A percentile compares a stretch with the other conserved stretches of the same genome.
These are phyloP conservation scores for Tricholaema leucomelas DNA, from an alignment of 2,113 vertebrate genomes.

Conservation along the genomic window DNA sequence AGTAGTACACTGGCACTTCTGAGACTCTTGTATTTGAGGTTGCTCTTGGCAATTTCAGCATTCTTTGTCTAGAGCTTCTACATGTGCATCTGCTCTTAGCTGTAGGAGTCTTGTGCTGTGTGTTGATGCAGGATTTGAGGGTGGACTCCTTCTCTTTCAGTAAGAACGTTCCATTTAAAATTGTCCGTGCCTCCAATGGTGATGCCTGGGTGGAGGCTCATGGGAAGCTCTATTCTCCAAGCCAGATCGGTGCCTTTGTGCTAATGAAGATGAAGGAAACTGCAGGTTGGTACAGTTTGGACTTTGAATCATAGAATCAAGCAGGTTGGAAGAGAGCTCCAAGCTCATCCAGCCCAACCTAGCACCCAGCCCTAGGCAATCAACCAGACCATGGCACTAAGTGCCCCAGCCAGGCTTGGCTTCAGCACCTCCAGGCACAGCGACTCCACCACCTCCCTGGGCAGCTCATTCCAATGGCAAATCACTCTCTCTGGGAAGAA, in stretches of 20 bases:
- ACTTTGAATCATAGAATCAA: too few species aligned
- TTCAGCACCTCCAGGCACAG: too few species aligned
- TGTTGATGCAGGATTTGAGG: neutral
- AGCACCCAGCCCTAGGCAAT: too few species aligned
- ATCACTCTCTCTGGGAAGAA: too few species aligned
- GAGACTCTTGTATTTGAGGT: neutral
- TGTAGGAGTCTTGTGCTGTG: neutral
- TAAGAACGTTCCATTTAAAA: slow-evolving; percentile 96
- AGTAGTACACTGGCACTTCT: neutral
- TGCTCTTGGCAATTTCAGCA: neutral
- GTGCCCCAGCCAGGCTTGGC: too few species aligned
- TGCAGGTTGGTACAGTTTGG: slow-evolving; percentile 80
- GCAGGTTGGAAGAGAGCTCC: too few species aligned
- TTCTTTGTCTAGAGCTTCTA: neutral
- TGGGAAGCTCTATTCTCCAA: slow-evolving; percentile 96
- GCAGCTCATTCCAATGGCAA: too few species aligned
- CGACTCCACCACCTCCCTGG: too few species aligned
- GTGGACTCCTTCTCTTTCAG: slow-evolving; percentile 66
- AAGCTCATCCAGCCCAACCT: too few species aligned
- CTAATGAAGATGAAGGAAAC: slow-evolving; percentile 99
- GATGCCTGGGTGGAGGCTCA: slow-evolving; percentile 98
- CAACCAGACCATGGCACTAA: too few species aligned
- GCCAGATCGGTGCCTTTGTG: slow-evolving; percentile 94
- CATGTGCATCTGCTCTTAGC: rapidly evolving
- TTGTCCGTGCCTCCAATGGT: slow-evolving; percentile 94